Conservation (phyloP, 2,113 vertebrate species). For the Chascanopsetta lugubris region DNA sequence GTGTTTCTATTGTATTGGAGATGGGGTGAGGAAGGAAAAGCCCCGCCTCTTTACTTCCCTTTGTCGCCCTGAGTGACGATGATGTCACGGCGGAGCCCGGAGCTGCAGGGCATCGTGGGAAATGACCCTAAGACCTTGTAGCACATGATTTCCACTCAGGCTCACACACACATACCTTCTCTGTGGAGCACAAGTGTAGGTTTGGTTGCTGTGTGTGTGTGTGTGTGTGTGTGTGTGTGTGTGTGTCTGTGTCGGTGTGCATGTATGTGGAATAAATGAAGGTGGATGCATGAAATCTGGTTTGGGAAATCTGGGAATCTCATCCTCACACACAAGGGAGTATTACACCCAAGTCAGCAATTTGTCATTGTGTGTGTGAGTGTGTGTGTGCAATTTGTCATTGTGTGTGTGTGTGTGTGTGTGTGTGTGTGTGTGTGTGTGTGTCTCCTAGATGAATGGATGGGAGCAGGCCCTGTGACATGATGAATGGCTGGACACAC, state of each 20-base stretch:
- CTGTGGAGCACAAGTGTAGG: no score
- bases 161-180: slow-evolving; percentile 6
- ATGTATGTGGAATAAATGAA: background rate
- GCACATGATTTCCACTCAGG: slow-evolving; percentile 15
- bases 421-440: background rate
- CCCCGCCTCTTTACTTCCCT: slow-evolving; percentile 71
- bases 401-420: slow-evolving; percentile 17
- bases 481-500: slow-evolving; percentile 41
- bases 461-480: slow-evolving; percentile 24
- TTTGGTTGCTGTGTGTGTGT: background rate
- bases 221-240: background rate
- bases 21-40: slow-evolving; percentile 76
- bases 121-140: slow-evolving; percentile 65
- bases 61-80: slow-evolving; percentile 58
- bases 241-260: background rate
- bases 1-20: slow-evolving; percentile 74
- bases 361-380: slow-evolving; percentile 29
- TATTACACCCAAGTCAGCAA: slow-evolving; percentile 46
- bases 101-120: slow-evolving; percentile 61
- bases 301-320: slow-evolving; percentile 27
- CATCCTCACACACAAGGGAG: slow-evolving; percentile 28
- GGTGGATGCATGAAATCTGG: slow-evolving; percentile 22
- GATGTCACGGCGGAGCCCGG: slow-evolving; percentile 45
- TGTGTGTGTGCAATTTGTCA: slow-evolving; percentile 5
- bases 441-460: slow-evolving; percentile 32